A percentile compares a stretch with the other conserved stretches of the same genome.
These are phyloP conservation scores for Caenorhabditis latens DNA, from an alignment of 1,140 invertebrate genomes.

Conservation along the genomic window DNA sequence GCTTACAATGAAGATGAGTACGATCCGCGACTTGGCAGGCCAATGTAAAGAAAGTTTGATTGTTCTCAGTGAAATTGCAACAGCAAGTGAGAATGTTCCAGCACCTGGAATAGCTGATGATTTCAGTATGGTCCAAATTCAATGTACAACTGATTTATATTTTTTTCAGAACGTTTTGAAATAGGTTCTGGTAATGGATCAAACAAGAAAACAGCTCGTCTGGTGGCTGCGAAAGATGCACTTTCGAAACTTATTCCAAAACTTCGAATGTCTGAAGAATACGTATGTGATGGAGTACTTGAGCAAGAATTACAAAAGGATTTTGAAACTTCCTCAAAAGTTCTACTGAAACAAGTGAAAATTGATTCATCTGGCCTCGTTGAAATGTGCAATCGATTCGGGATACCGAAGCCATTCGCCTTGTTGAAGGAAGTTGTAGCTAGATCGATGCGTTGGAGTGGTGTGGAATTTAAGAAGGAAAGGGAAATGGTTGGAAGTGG, in stretches of 20 bases:
- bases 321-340: neutral
- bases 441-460: conserved; percentile 10
- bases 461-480: conserved; percentile 18
- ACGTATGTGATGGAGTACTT: conserved; percentile 22
- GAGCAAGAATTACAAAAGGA: neutral
- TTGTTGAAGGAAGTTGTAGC: neutral
- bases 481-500: conserved; percentile 33
- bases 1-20: conserved; percentile 11
- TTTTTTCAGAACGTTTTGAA: conserved; percentile 14
- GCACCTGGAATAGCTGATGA: neutral
- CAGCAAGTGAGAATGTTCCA: neutral
- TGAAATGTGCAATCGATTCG: conserved; percentile 27
- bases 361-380: conserved; percentile 5
- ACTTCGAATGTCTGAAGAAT: neutral
- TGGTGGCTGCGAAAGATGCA: conserved; percentile 12
- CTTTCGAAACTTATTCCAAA: conserved; percentile 26
- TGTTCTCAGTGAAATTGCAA: conserved; percentile 16
- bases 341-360: conserved; percentile 37
- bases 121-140: neutral
- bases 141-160: neutral
- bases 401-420: neutral
- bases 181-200: neutral
- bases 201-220: conserved; percentile 43
- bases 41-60: conserved; percentile 40
- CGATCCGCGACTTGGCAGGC: neutral